Conservation (phyloP, 2,888 invertebrate species). For the Synergus umbraculus region DNA sequence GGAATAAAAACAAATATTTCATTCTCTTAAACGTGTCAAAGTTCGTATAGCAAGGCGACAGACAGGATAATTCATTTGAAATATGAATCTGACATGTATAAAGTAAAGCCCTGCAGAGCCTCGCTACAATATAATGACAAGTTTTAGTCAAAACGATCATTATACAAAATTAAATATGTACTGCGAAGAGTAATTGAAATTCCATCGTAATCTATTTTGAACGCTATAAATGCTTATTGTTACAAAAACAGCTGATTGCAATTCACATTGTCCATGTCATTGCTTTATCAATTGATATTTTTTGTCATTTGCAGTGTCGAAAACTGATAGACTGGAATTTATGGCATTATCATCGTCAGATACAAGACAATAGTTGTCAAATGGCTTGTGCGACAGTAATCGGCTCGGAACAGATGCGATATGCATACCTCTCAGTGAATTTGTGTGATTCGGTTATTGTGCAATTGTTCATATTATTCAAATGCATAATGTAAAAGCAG, state of each 20-base stretch:
- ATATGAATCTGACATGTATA: background rate
- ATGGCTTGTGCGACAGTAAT: conserved; percentile 49
- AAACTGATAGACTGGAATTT: conserved; percentile 54
- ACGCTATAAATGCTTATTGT: background rate
- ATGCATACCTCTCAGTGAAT: conserved; percentile 40
- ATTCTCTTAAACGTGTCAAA: no score
- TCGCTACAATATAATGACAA: background rate
- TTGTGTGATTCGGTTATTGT: conserved; percentile 2
- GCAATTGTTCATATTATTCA: conserved; percentile 51
- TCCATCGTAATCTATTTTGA: no score
- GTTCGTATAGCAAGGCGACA: background rate
- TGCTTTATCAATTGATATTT: conserved; percentile 15
- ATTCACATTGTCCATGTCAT: background rate
- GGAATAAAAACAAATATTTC: no score
- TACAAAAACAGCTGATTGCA: background rate
- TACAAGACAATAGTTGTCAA: conserved; percentile 48
- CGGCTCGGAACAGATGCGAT: conserved; percentile 49
- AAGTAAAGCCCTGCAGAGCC: background rate
- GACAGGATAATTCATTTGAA: background rate
- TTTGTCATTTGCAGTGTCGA: conserved; percentile 35
- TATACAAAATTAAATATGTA: no score
- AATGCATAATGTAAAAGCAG: background rate
- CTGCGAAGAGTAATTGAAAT: no score
- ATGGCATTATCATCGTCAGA: conserved; percentile 47
- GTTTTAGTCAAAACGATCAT: background rate